Base-by-base conservation (phyloP, 2,888 invertebrate species). In the Serripes groenlandicus region DNA sequence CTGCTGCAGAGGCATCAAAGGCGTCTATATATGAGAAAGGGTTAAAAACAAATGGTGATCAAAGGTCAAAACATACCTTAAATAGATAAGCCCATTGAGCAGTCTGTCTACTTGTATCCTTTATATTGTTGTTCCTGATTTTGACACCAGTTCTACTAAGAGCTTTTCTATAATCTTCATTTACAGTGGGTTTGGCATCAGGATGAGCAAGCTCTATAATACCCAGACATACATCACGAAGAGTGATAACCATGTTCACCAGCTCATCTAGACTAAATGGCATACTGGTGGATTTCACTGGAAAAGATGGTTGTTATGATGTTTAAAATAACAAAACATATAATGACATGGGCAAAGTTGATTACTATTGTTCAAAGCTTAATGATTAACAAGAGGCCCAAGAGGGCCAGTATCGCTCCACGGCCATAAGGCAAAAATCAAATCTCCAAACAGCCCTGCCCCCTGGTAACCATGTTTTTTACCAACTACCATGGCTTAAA, bases 181-280 rank as follows among this genome's bases (percentile, higher is more conserved):
- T 91, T 32, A 93, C 81, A 4, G 91, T 83, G 23, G 92, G 96
- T 86, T 97, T 95, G 0, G 96, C 96, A 91, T 97, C 97, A 0
- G 98, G 98, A 93, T 97, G 97, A 0, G 98, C 98, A 69, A 98
- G 95, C 92, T 98, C 97, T 11, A 98, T 97, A 15, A 98, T 95
- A 0, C 98, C 98, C 26, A 98, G 95, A 90, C 97, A 97, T 5
- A 97, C 96, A 83, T 97, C 97, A 74, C 97, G 96, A 49, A 98
- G 94, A 0, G 96, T 96, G 73, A 96, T 96, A 73, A 97, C 97
- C 89, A 98, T 95, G 3, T 96, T 96, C 7, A 97, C 96, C 75
- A 98, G 95, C 92, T 97, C 97, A 0, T 95, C 95, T 83, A 97
- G 96, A n/a, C 96, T 96, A 93, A 98, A 98, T 0, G 97, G 96